phyloP scores from a whole-genome alignment of 2,888 invertebrate species.

The Sturmia bella region DNA sequence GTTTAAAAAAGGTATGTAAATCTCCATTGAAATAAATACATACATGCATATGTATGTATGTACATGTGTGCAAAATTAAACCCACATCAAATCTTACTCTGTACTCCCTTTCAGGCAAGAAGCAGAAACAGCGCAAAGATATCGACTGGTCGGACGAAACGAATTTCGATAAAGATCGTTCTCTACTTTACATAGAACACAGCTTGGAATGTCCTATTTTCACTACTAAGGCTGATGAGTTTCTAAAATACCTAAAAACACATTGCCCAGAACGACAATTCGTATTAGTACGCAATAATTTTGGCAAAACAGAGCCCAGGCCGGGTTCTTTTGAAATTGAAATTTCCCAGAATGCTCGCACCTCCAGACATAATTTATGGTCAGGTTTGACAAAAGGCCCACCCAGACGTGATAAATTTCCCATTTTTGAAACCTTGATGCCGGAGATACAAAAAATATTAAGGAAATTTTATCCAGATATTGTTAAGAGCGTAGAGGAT shows the following conservation, averaged over 20 bases:
- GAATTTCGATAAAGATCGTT: conserved; percentile 77
- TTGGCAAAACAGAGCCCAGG: conserved; percentile 75
- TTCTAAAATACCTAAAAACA: conserved; percentile 73
- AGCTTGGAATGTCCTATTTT: conserved; percentile 79
- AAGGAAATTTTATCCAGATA: conserved; percentile 78
- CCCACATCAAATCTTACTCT: too few relatives aligned
- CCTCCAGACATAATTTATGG: conserved; percentile 75
- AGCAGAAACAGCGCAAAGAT: conserved; percentile 66
- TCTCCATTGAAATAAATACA: neutral
- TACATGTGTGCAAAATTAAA: too few relatives aligned
- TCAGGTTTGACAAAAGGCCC: conserved; percentile 78
- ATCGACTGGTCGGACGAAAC: conserved; percentile 78
- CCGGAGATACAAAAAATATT: conserved; percentile 75
- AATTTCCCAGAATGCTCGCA: conserved; percentile 78
- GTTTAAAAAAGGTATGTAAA: conserved; percentile 51
- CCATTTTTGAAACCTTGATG: conserved; percentile 72
- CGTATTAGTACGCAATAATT: conserved; percentile 75
- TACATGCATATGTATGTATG: too few relatives aligned
- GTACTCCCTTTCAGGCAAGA: conserved; percentile 60
- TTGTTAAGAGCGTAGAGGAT: conserved; percentile 50
- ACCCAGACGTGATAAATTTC: conserved; percentile 79
- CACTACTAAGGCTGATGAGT: conserved; percentile 76
- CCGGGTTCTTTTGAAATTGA: conserved; percentile 78
- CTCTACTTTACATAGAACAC: conserved; percentile 78
- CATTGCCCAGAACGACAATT: conserved; percentile 77